Evolutionary conservation across 1,140 invertebrate genomes (phyloP).

Genomic region (Drosophila subpulchrella): DNA sequence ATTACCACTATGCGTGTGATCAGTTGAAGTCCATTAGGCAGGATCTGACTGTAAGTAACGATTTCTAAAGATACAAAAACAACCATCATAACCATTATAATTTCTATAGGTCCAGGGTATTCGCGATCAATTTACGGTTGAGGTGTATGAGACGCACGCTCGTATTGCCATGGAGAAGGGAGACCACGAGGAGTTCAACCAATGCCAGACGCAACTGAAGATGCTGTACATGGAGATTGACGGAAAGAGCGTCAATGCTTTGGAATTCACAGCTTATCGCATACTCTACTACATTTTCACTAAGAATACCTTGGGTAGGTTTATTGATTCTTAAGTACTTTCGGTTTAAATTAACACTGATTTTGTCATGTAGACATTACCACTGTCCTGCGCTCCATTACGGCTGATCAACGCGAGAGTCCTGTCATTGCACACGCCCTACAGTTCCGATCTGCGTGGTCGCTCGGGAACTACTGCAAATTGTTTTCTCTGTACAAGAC

Average conservation of each 20-base stretch:
- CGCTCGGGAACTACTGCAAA: slow-evolving; percentile 94
- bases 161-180: slow-evolving; percentile 98
- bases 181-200: slow-evolving; percentile 99
- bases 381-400: slow-evolving; percentile 93
- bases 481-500: slow-evolving; percentile 95
- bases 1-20: slow-evolving; percentile 98
- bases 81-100: background rate
- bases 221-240: slow-evolving; percentile 92
- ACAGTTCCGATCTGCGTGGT: slow-evolving; percentile 95
- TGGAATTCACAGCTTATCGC: slow-evolving; percentile 97
- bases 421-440: slow-evolving; percentile 94
- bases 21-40: slow-evolving; percentile 99
- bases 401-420: slow-evolving; percentile 91
- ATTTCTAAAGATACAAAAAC: background rate
- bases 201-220: slow-evolving; percentile 98
- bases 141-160: slow-evolving; percentile 99
- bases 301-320: slow-evolving; percentile 96
- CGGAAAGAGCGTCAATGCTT: slow-evolving; percentile 88
- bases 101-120: slow-evolving; percentile 94
- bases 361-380: slow-evolving; percentile 92
- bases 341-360: slow-evolving; percentile 4
- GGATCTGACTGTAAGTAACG: slow-evolving; percentile 94
- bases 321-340: background rate
- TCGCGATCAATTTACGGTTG: slow-evolving; percentile 95
- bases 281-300: slow-evolving; percentile 99